Evolutionary conservation across 2,888 invertebrate genomes (phyloP).

Genomic region (Zonitis immaculata): DNA sequence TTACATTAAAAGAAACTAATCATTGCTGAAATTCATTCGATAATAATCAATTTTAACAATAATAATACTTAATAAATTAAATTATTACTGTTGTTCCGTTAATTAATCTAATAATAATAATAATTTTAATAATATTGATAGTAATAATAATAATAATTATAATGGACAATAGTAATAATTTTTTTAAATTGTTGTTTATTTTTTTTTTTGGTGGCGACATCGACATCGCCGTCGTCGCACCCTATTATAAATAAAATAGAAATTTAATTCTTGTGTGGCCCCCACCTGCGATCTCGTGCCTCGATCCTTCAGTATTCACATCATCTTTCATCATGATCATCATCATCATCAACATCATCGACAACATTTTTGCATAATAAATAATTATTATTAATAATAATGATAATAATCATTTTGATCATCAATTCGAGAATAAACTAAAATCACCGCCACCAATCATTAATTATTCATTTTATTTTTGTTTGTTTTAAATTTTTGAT

Average conservation of each 20-base stretch:
- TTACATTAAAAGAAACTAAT: neutral
- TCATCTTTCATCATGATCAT: slow-evolving; percentile 18
- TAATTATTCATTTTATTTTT: neutral
- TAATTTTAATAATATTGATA: too few relatives aligned
- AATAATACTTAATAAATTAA: neutral
- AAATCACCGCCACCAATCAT: slow-evolving; percentile 8
- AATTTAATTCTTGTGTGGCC: slow-evolving; percentile 33
- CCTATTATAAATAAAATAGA: neutral
- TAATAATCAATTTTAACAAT: too few relatives aligned
- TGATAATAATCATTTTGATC: too few relatives aligned
- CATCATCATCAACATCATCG: slow-evolving; percentile 5
- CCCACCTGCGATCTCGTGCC: slow-evolving; percentile 40
- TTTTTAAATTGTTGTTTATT: too few relatives aligned
- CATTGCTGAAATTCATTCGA: neutral
- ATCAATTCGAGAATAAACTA: neutral
- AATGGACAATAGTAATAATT: neutral
- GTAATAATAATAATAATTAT: too few relatives aligned
- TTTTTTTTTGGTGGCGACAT: neutral
- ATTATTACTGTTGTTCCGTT: neutral
- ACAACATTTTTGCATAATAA: neutral
- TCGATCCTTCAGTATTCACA: slow-evolving; percentile 43
- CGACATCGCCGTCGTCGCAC: slow-evolving; percentile 5
- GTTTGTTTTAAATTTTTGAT: too few relatives aligned
- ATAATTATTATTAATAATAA: too few relatives aligned
- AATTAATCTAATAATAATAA: neutral